Conservation (phyloP, 2,113 vertebrate species). For the Campylomormyrus numenius region DNA sequence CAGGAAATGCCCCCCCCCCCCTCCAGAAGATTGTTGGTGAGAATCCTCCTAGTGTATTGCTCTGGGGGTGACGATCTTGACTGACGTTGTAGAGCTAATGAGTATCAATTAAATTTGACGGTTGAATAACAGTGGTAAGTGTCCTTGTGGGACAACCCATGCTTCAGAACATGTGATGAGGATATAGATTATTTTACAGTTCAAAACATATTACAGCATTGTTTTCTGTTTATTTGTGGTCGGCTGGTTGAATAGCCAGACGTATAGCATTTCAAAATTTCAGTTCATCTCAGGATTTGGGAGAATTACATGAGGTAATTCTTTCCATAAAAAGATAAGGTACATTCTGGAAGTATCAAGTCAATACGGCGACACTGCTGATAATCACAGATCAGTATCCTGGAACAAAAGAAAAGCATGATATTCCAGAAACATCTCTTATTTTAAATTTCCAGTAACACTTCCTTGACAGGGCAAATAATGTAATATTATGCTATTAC, state of each 20-base stretch:
- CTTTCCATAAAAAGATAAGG: constrained; percentile 23
- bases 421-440: constrained; percentile 20
- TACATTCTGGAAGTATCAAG: constrained; percentile 47
- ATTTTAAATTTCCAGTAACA: not conserved
- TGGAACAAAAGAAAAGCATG: constrained; percentile 56
- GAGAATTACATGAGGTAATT: not conserved
- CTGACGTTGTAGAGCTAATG: constrained; percentile 31
- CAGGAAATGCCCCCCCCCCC: constrained; percentile 18
- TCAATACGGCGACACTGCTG: constrained; percentile 19
- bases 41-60: constrained; percentile 20
- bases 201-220: not conserved
- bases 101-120: constrained; percentile 30
- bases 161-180: constrained; percentile 16
- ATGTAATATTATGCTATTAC: not conserved
- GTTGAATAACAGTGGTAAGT: constrained; percentile 32
- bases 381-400: constrained; percentile 49
- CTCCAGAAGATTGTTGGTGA: constrained; percentile 33
- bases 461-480: not conserved
- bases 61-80: constrained; percentile 35
- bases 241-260: not conserved
- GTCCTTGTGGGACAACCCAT: constrained; percentile 22
- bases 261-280: not conserved
- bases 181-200: not conserved
- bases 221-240: not conserved
- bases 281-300: not conserved